Conservation (phyloP, 1,140 invertebrate genomes). For the Drosophila mojavensis region DNA sequence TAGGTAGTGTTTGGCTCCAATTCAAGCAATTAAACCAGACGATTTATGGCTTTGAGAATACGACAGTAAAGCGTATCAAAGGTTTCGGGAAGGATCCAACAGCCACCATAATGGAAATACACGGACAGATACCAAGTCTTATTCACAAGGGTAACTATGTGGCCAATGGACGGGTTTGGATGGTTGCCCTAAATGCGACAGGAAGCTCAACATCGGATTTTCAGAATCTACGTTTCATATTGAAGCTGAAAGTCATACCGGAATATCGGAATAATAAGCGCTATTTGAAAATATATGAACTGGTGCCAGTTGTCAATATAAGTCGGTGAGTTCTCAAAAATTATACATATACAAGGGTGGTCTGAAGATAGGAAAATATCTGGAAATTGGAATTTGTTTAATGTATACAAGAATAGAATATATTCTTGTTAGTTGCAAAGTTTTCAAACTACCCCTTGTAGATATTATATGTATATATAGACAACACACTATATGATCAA, state of each 20-base stretch:
- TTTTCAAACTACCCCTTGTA: too few relatives aligned
- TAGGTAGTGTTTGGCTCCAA: constrained; percentile 23
- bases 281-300: constrained; percentile 41
- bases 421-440: too few relatives aligned
- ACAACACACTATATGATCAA: neutral
- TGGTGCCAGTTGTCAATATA: constrained; percentile 25
- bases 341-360: neutral
- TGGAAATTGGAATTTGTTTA: too few relatives aligned
- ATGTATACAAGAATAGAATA: too few relatives aligned
- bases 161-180: constrained; percentile 14
- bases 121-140: constrained; percentile 47
- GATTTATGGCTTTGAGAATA: constrained; percentile 50
- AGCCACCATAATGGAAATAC: constrained; percentile 35
- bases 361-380: too few relatives aligned
- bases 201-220: constrained; percentile 38
- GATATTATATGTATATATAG: neutral
- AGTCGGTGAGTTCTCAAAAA: constrained; percentile 28
- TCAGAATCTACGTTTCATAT: constrained; percentile 39
- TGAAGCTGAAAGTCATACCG: constrained; percentile 41
- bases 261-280: constrained; percentile 52
- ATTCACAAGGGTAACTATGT: constrained; percentile 39
- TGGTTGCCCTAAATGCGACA: constrained; percentile 23
- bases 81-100: constrained; percentile 46
- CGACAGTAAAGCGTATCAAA: constrained; percentile 38
- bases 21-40: constrained; percentile 39